Evolutionary conservation across 2,113 vertebrate genomes (phyloP), one percentile per base, ranked within the genome.

Genomic region (Macroglossus sobrinus): DNA sequence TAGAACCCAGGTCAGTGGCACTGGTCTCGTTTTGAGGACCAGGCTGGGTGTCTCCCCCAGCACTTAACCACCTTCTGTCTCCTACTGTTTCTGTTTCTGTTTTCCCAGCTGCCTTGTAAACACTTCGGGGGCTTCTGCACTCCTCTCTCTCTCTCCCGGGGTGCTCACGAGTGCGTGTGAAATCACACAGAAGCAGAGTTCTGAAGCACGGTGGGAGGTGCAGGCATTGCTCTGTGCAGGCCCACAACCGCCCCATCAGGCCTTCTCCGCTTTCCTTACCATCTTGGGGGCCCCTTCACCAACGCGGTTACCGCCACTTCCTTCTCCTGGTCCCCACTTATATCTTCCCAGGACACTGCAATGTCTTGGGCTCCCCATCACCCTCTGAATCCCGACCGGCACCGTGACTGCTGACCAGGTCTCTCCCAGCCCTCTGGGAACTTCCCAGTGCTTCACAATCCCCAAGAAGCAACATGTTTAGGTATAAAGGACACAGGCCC

Each of bases 181-280:
- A 47, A 55, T 30, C 68, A 24, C 7, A 68, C 33, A 28, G 89
- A 64, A 69, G 78, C 43, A 4, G 19, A 7, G 7, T 33, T 4
- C 43, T 47, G 24, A 68, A 22, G 71, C 28, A 0, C 0, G 18
- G 30, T 1, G 33, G 57, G 74, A 47, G 28, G 15, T 7, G 0
- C 3, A 33, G 3, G 40, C 55, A 45, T 16, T 33, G 43, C 64
- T 63, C 50, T 33, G 13, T 9, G 68, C 13, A 12, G 89, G 78
- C 38, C 71, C 2, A 0, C 7, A 35, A 30, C 1, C 15, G 15
- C 86, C 63, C 64, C 4, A 30, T 5, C 68, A 55, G 3, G 4
- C 28, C 18, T 45, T 33, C 63, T n/a, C n/a, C 21, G 33, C 63
- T 50, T 38, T 45, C 45, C 16, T 6, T 3, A 5, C 66, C 55